A percentile compares a stretch with the other conserved stretches of the same genome.
Evolutionary conservation across 2,797 vertebrate species (phyloP).

Genomic region (Spheniscus humboldti): DNA sequence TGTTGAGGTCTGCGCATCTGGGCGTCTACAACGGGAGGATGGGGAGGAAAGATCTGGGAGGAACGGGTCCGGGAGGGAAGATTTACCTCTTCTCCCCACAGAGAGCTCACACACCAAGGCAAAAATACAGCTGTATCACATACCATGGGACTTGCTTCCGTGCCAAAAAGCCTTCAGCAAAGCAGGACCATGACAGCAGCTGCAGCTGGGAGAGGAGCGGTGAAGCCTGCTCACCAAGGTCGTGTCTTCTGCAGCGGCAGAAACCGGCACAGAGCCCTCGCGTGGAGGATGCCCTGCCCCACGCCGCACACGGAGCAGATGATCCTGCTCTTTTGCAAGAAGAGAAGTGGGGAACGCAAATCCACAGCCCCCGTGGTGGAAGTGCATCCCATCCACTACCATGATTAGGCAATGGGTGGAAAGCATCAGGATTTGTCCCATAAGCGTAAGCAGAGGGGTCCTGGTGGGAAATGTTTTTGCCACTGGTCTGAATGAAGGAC

Average conservation of each 20-base stretch:
- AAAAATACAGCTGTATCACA: not conserved
- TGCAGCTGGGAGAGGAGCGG: not conserved
- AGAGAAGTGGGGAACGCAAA: not conserved
- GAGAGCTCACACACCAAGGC: not conserved
- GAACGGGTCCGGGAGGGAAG: not conserved
- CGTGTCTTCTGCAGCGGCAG: not conserved
- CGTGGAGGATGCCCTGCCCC: fast-evolving
- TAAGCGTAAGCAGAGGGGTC: fast-evolving
- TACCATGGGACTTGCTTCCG: not conserved
- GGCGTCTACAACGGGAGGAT: fast-evolving
- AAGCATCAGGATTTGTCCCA: not conserved
- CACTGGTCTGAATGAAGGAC: not conserved
- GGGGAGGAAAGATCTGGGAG: not conserved
- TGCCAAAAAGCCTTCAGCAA: not conserved
- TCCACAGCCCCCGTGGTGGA: not conserved
- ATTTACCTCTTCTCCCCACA: not conserved
- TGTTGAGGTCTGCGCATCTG: not conserved
- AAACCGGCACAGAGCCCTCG: not conserved
- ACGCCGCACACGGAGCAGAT: not conserved
- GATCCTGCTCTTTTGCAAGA: not conserved
- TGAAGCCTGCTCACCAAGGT: not conserved
- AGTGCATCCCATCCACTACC: not conserved
- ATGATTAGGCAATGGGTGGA: not conserved
- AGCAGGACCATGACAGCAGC: not conserved
- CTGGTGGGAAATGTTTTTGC: not conserved